Percentiles rank a stretch among this genome's conserved stretches.
These are phyloP conservation scores for Pseudomyrmex flavicornis DNA, from an alignment of 1,140 invertebrate species.

Conservation along the genomic window DNA sequence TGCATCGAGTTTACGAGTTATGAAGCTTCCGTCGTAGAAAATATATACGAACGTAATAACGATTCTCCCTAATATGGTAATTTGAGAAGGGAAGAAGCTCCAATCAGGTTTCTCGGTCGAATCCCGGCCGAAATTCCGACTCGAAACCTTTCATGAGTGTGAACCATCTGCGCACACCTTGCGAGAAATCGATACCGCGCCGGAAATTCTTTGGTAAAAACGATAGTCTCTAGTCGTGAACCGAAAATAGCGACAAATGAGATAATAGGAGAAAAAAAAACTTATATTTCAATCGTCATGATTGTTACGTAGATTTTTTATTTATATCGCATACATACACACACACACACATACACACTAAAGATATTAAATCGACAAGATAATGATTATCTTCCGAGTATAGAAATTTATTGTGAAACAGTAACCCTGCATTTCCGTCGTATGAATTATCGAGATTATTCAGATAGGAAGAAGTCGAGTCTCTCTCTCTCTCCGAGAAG, in stretches of 20 bases:
- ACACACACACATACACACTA: too few relatives aligned
- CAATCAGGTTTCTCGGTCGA: constrained; percentile 54
- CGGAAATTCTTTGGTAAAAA: constrained; percentile 15
- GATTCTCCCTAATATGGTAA: constrained; percentile 65
- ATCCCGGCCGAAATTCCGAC: constrained; percentile 70
- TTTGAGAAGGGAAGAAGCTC: constrained; percentile 70
- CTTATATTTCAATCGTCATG: background rate
- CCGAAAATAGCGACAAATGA: too few relatives aligned
- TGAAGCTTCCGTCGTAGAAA: background rate
- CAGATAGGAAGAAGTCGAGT: background rate
- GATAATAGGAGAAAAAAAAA: background rate
- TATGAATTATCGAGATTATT: background rate
- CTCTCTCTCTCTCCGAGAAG: background rate
- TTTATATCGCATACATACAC: background rate
- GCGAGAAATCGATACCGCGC: constrained; percentile 10
- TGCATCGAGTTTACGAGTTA: background rate
- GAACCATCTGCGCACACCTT: constrained; percentile 41
- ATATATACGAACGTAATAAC: background rate
- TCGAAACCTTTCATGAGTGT: constrained; percentile 64
- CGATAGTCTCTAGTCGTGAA: background rate
- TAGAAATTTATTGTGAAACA: constrained; percentile 11
- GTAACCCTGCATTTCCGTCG: background rate
- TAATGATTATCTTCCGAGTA: too few relatives aligned
- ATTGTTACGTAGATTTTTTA: constrained; percentile 5
- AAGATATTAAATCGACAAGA: too few relatives aligned